These are phyloP conservation scores for Drosophila gunungcola DNA, from an alignment of 1,140 invertebrate species.

Conservation along the genomic window DNA sequence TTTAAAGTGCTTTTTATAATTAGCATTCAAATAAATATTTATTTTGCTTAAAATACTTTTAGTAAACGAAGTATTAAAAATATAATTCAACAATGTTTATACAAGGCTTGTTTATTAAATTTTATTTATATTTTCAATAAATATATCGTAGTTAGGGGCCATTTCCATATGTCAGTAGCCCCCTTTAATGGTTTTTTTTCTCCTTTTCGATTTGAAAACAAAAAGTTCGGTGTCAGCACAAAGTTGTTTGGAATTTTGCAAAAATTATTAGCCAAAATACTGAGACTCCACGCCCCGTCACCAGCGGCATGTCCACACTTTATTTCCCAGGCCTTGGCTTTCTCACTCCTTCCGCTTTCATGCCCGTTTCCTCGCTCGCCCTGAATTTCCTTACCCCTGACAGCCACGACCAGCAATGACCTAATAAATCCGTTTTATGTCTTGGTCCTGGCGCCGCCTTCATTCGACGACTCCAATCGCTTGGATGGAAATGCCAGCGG, in stretches of 20 bases:
- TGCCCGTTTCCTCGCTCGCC: background rate
- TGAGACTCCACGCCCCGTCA: conserved; percentile 28
- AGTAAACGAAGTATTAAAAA: too few species aligned
- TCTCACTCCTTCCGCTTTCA: background rate
- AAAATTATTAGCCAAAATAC: conserved; percentile 64
- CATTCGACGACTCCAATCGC: conserved; percentile 47
- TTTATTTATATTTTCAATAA: background rate
- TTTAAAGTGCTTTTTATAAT: too few species aligned
- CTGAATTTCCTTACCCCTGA: background rate
- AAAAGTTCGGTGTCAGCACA: conserved; percentile 66
- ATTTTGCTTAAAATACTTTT: too few species aligned
- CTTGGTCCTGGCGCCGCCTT: conserved; percentile 73
- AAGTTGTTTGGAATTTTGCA: conserved; percentile 53
- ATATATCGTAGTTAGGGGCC: too few species aligned
- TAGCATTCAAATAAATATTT: too few species aligned
- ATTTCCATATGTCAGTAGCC: conserved; percentile 20
- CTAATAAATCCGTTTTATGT: conserved; percentile 82
- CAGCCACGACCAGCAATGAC: conserved; percentile 56
- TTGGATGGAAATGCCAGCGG: conserved; percentile 65
- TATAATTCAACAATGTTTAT: too few species aligned
- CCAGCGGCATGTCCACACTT: conserved; percentile 57
- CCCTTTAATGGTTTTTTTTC: background rate
- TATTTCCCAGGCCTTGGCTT: conserved; percentile 23
- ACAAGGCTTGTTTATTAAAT: too few species aligned
- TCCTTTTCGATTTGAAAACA: conserved; percentile 66